Percentiles rank a stretch among this genome's conserved stretches.
These are phyloP conservation scores for Phrynocephalus vlangalii DNA, from an alignment of 2,797 vertebrate genomes.

Conservation along the genomic window DNA sequence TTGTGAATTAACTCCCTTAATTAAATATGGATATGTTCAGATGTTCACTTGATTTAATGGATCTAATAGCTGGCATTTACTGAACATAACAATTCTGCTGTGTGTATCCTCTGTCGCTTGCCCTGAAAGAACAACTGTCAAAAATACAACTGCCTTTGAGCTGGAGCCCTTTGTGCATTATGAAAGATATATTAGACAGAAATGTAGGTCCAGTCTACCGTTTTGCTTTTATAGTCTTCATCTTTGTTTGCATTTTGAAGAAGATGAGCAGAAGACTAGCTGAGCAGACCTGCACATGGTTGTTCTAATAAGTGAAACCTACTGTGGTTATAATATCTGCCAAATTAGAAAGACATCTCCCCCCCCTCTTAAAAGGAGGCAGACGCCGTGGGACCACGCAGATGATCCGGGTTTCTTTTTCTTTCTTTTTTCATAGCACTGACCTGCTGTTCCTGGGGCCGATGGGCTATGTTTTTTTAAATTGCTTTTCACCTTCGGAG, in stretches of 20 bases:
- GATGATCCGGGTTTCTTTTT: not conserved
- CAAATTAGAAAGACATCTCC: not conserved
- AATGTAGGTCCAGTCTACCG: not conserved
- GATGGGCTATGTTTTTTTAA: no score
- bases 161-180: not conserved
- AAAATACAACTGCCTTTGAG: not conserved
- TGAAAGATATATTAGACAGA: not conserved
- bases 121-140: not conserved
- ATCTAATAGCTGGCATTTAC: conserved; percentile 17
- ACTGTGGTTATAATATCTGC: not conserved
- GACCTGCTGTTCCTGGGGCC: no score
- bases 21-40: not conserved
- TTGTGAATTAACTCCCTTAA: conserved; percentile 62
- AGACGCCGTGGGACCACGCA: no score
- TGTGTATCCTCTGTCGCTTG: not conserved
- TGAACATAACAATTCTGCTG: conserved; percentile 13
- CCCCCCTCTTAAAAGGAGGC: no score
- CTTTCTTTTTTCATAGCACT: not conserved
- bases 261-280: not conserved
- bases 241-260: not conserved
- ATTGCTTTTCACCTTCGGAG: no score
- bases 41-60: conserved; percentile 22
- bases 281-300: not conserved
- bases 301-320: not conserved
- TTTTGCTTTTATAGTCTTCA: not conserved